phyloP scores from a whole-genome alignment of 2,888 invertebrate species.

The Nephrotoma guestfalica region DNA sequence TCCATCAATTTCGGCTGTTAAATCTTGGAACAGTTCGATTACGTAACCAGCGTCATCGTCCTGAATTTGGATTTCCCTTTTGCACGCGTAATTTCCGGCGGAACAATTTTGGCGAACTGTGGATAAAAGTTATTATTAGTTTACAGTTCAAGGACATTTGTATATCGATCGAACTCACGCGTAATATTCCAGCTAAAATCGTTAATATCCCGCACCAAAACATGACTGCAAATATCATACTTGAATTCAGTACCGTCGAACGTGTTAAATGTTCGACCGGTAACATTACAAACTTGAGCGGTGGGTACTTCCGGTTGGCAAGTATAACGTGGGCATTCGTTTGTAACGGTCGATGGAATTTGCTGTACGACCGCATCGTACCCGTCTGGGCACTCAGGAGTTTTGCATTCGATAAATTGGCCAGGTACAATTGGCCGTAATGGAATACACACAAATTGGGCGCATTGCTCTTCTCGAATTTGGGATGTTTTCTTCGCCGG shows the following conservation, averaged over 20 bases:
- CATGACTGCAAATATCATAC: constrained; percentile 68
- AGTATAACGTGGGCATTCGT: constrained; percentile 41
- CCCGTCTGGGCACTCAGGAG: constrained; percentile 44
- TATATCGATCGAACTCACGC: constrained; percentile 34
- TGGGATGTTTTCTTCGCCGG: constrained; percentile 7
- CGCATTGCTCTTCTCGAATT: constrained; percentile 20
- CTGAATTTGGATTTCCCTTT: constrained; percentile 45
- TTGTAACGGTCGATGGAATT: constrained; percentile 21
- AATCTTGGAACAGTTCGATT: constrained; percentile 36
- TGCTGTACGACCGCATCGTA: constrained; percentile 40
- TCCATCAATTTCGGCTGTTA: constrained; percentile 52
- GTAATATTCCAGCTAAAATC: constrained; percentile 54
- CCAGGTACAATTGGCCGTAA: constrained; percentile 16
- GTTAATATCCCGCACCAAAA: constrained; percentile 53
- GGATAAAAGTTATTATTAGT: constrained; percentile 15
- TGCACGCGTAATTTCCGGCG: constrained; percentile 36
- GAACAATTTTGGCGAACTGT: constrained; percentile 52
- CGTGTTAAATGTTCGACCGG: constrained; percentile 60
- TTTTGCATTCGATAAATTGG: constrained; percentile 16
- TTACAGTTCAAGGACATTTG: neutral
- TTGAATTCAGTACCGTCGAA: constrained; percentile 68
- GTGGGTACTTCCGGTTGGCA: constrained; percentile 49
- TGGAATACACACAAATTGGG: constrained; percentile 28
- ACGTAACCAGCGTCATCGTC: constrained; percentile 40
- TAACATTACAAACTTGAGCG: constrained; percentile 45